phyloP scores from a whole-genome alignment of 2,113 vertebrate species.

The Neoarius graeffei region DNA sequence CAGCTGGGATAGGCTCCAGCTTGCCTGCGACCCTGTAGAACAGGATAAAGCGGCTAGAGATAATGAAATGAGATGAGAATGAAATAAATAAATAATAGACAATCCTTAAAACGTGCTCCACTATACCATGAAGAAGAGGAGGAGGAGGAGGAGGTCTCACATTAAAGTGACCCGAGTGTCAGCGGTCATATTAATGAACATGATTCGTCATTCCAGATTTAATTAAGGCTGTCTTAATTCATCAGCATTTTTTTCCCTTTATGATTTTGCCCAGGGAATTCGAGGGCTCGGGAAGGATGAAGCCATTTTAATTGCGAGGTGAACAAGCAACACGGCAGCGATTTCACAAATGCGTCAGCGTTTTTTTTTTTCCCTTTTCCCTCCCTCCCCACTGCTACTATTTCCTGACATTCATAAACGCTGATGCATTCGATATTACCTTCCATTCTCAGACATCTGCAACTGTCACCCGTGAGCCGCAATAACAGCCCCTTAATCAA shows the following conservation, averaged over 20 bases:
- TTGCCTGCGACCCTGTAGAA: too few relatives aligned
- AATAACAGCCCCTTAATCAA: neutral
- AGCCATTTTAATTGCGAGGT: constrained; percentile 52
- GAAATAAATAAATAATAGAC: neutral
- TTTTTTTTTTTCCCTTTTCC: neutral
- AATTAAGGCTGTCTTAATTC: constrained; percentile 51
- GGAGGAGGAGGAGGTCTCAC: constrained; percentile 17
- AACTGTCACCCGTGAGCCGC: neutral
- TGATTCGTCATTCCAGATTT: constrained; percentile 54
- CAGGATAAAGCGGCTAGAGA: too few relatives aligned
- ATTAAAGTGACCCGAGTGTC: constrained; percentile 14
- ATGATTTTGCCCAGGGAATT: constrained; percentile 21
- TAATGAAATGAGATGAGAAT: too few relatives aligned
- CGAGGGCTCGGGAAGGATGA: constrained; percentile 29
- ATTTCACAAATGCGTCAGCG: constrained; percentile 39
- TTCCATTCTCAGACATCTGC: neutral
- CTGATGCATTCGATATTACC: neutral
- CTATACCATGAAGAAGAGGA: neutral
- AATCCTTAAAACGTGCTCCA: neutral
- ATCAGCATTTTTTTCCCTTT: constrained; percentile 43
- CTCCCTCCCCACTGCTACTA: neutral
- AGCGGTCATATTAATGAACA: constrained; percentile 47
- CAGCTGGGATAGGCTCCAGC: too few relatives aligned
- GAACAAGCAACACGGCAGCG: constrained; percentile 13
- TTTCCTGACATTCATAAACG: constrained; percentile 32